Evolutionary conservation across 2,888 invertebrate species (phyloP).

Genomic region (Acrobasis consociella): DNA sequence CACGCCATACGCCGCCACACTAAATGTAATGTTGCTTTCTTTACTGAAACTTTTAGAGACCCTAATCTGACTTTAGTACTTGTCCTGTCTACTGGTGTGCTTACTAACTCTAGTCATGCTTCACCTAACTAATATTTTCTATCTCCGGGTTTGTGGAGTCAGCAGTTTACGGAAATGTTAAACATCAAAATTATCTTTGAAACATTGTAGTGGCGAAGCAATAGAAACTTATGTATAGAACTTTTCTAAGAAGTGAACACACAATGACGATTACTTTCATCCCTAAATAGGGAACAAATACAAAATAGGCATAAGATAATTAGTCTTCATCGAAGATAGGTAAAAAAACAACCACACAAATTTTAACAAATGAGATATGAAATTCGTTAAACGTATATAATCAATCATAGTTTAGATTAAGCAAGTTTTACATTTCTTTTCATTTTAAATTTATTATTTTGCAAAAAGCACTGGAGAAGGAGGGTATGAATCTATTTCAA

Average conservation of each 20-base stretch:
- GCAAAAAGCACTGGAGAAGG: no score
- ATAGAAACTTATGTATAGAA: slow-evolving; percentile 1
- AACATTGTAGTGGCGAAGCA: slow-evolving; percentile 3
- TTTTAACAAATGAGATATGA: no score
- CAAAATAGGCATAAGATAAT: neutral
- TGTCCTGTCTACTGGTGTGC: slow-evolving; percentile 42
- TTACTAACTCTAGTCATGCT: slow-evolving; percentile 53
- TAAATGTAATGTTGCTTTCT: slow-evolving; percentile 53
- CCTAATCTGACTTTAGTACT: slow-evolving; percentile 32
- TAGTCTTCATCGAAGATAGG: no score
- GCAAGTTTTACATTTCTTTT: no score
- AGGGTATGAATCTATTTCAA: no score
- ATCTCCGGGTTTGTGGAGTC: slow-evolving; percentile 62
- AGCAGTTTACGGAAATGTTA: slow-evolving; percentile 38
- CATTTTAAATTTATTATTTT: no score
- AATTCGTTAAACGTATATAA: no score
- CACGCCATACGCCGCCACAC: slow-evolving; percentile 49
- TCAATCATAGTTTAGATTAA: no score
- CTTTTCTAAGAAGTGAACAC: no score
- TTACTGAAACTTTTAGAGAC: slow-evolving; percentile 43
- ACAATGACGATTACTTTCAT: no score
- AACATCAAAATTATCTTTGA: slow-evolving; percentile 23
- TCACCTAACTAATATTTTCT: slow-evolving; percentile 65
- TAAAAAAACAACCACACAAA: no score
- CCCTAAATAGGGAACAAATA: neutral